Evolutionary conservation across 2,888 invertebrate genomes (phyloP).

Genomic region (Molanna angustata): DNA sequence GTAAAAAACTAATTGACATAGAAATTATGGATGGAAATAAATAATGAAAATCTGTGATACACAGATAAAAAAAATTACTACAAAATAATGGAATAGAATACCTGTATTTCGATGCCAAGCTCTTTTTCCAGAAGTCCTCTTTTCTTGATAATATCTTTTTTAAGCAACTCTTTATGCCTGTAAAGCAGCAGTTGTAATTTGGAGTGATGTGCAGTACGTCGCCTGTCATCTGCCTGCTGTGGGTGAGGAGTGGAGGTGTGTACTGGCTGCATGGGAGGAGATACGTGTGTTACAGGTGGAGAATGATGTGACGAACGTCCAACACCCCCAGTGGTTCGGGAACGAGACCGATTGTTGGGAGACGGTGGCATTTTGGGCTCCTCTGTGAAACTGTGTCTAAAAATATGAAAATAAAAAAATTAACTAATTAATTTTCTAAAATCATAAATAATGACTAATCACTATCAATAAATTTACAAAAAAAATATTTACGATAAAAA

Average conservation of each 20-base stretch:
- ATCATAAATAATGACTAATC: no score
- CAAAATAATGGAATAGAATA: no score
- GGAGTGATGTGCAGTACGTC: constrained; percentile 55
- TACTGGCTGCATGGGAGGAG: constrained; percentile 43
- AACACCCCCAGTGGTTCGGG: background rate
- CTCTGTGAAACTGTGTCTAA: constrained; percentile 15
- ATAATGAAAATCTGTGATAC: no score
- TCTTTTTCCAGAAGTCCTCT: constrained; percentile 85
- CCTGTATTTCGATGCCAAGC: constrained; percentile 86
- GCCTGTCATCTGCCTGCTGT: constrained; percentile 51
- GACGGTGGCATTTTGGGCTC: constrained; percentile 9
- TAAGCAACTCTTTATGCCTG: constrained; percentile 87
- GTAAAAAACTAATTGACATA: no score
- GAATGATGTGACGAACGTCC: constrained; percentile 19
- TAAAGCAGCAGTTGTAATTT: constrained; percentile 73
- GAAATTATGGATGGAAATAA: no score
- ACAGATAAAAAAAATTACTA: no score
- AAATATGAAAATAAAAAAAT: background rate
- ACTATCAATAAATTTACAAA: no score
- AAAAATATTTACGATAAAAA: no score
- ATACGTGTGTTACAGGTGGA: constrained; percentile 33
- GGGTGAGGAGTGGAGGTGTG: constrained; percentile 37
- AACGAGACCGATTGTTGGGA: constrained; percentile 2
- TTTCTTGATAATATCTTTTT: constrained; percentile 91
- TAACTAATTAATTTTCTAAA: no score